Conservation (phyloP, 2,888 invertebrate genomes). For the Ophraella communa region DNA sequence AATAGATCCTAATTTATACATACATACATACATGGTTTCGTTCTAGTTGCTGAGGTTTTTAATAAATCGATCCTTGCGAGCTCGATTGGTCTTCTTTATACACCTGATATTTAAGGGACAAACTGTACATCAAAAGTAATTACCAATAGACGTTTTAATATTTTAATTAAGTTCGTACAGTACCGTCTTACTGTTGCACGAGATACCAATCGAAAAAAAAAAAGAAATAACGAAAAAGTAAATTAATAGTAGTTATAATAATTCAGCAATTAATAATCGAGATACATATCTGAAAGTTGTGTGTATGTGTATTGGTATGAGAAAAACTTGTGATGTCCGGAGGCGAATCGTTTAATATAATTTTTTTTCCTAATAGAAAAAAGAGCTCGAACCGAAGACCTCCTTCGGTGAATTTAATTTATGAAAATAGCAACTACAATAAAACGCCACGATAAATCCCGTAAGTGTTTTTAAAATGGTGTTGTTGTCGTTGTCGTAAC, state of each 20-base stretch:
- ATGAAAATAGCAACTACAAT: slow-evolving; percentile 27
- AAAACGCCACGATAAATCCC: slow-evolving; percentile 13
- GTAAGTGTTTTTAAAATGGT: slow-evolving; percentile 16
- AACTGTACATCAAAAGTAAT: slow-evolving; percentile 33
- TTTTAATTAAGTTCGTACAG: slow-evolving; percentile 43
- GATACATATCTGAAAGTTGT: slow-evolving; percentile 41
- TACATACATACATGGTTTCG: too few species aligned
- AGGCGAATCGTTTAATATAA: slow-evolving; percentile 18
- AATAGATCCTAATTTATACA: too few species aligned
- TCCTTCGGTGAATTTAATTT: slow-evolving; percentile 27
- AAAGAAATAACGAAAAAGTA: slow-evolving; percentile 38
- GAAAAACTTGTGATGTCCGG: slow-evolving; percentile 33
- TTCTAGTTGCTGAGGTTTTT: too few species aligned
- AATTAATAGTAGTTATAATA: slow-evolving; percentile 46
- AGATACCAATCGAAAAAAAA: slow-evolving; percentile 39
- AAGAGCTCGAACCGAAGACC: slow-evolving; percentile 19
- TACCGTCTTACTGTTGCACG: slow-evolving; percentile 28
- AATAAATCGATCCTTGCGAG: too few species aligned
- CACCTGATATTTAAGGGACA: too few species aligned
- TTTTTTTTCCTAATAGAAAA: slow-evolving; percentile 24
- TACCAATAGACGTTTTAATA: slow-evolving; percentile 41
- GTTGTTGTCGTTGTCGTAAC: background rate
- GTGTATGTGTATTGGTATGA: slow-evolving; percentile 38
- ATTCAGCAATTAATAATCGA: slow-evolving; percentile 47
- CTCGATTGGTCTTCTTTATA: too few species aligned